phyloP scores from a whole-genome alignment of 2,113 vertebrate species.

The Ictalurus furcatus region DNA sequence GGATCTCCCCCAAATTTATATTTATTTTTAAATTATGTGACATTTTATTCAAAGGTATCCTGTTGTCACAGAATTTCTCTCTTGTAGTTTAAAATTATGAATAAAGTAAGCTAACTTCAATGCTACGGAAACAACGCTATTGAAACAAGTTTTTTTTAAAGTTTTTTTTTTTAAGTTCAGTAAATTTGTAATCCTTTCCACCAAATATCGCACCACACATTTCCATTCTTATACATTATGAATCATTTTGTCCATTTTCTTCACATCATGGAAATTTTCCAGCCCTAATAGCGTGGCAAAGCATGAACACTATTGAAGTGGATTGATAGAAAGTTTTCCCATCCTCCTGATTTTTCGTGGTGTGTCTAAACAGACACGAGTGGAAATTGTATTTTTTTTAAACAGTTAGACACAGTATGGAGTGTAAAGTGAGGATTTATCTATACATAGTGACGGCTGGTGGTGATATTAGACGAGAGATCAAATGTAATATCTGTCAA shows the following conservation, averaged over 20 bases:
- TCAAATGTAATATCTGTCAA: background rate
- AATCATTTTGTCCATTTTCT: background rate
- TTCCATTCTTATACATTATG: background rate
- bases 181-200: background rate
- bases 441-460: background rate
- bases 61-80: too few species aligned
- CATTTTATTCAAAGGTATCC: background rate
- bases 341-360: background rate
- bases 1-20: background rate
- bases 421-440: too few species aligned
- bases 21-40: background rate
- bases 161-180: too few species aligned
- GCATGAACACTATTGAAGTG: background rate
- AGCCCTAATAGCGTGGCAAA: background rate
- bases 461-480: background rate
- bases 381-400: too few species aligned
- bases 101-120: too few species aligned
- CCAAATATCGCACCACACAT: background rate
- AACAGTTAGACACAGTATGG: background rate
- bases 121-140: too few species aligned
- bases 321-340: background rate
- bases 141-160: too few species aligned
- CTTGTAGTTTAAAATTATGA: too few species aligned
- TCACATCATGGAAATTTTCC: background rate
- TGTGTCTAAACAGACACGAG: background rate